Conservation (phyloP, 2,113 vertebrate genomes). For the Oxyura jamaicensis region DNA sequence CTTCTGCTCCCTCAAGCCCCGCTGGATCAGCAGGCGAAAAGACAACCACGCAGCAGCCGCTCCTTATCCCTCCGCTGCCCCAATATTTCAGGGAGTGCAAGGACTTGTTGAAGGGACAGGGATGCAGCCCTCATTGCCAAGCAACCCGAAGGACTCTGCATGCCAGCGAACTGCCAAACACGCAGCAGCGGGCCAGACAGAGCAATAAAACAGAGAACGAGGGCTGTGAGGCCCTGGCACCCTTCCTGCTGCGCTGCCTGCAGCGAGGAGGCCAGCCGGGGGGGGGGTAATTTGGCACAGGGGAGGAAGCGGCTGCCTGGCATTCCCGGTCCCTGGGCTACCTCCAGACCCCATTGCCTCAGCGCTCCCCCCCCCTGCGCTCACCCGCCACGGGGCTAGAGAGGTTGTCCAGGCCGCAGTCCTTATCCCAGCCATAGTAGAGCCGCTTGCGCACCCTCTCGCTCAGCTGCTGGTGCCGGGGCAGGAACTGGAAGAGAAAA, state of each 20-base stretch:
- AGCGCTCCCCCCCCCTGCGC: neutral
- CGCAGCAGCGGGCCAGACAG: fast-evolving
- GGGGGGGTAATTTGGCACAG: constrained; percentile 43
- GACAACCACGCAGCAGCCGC: neutral
- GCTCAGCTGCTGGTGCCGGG: constrained; percentile 89
- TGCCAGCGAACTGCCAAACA: neutral
- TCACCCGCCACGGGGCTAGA: constrained; percentile 94
- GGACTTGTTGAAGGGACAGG: neutral
- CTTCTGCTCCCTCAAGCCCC: neutral
- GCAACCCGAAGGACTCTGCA: neutral
- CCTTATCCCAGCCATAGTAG: constrained; percentile 92
- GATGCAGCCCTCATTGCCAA: neutral
- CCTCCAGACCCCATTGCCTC: neutral
- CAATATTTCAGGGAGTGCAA: neutral
- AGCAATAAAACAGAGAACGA: neutral
- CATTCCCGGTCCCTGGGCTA: neutral
- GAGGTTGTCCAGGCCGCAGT: constrained; percentile 87
- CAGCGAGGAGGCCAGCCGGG: neutral
- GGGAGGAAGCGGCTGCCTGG: neutral
- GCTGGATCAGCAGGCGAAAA: neutral
- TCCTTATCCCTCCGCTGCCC: neutral
- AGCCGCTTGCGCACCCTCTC: constrained; percentile 90
- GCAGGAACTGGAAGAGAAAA: constrained; percentile 83
- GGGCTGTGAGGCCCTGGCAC: neutral
- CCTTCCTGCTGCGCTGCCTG: neutral